Evolutionary conservation across 2,113 vertebrate genomes (phyloP).

Genomic region (Centrocercus urophasianus): DNA sequence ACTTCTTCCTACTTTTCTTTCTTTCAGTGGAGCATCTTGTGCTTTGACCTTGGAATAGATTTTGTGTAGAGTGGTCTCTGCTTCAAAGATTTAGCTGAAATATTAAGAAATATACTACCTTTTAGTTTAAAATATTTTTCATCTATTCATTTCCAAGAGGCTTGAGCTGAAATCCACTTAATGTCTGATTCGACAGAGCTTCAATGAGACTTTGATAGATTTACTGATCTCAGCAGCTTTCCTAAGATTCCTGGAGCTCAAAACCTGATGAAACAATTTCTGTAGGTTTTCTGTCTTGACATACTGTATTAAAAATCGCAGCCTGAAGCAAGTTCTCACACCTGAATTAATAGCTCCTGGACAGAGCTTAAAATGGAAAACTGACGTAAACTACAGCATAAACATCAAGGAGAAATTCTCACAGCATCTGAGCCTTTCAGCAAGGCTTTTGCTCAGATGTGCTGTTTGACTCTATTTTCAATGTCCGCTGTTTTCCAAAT

Average conservation of each 20-base stretch:
- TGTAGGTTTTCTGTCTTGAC: background rate
- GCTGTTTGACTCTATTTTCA: background rate
- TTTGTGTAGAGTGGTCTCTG: background rate
- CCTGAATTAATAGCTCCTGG: slow-evolving; percentile 33
- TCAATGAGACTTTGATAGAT: background rate
- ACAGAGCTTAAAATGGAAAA: background rate
- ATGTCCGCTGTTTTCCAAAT: background rate
- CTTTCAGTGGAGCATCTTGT: background rate
- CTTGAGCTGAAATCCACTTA: background rate
- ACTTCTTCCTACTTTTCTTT: background rate
- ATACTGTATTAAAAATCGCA: background rate
- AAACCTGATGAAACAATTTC: slow-evolving; percentile 1
- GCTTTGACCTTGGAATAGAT: background rate
- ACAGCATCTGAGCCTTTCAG: background rate
- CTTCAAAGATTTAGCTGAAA: background rate
- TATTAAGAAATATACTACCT: background rate
- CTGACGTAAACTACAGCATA: background rate
- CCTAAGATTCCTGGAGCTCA: background rate
- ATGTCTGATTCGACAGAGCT: background rate
- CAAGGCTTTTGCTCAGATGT: background rate
- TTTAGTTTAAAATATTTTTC: background rate
- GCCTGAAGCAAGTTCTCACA: slow-evolving; percentile 25
- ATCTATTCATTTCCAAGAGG: background rate
- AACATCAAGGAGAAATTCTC: slow-evolving; percentile 15
- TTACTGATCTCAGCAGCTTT: background rate